Percentiles rank a stretch among this genome's conserved stretches.
These are phyloP conservation scores for Piezodorus guildinii DNA, from an alignment of 1,140 invertebrate genomes.

Conservation along the genomic window DNA sequence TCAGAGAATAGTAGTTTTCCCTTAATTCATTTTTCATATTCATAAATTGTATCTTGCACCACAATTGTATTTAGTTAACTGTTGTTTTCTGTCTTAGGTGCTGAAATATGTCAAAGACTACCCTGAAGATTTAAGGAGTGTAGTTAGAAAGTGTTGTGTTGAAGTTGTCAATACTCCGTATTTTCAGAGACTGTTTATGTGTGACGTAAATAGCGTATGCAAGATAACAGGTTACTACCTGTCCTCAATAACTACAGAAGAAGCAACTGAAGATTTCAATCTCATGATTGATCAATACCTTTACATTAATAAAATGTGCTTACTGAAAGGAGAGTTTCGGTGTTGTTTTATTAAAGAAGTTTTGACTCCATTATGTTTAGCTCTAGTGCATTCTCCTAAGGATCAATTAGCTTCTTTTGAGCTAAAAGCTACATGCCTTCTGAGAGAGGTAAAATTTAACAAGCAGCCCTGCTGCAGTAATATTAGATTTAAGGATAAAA, in stretches of 20 bases:
- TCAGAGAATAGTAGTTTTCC: no score
- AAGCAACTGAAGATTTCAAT: background rate
- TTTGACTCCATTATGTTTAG: slow-evolving; percentile 6
- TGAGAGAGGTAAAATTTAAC: background rate
- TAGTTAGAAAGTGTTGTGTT: slow-evolving; percentile 2
- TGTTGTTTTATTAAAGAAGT: slow-evolving; percentile 3
- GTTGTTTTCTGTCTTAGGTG: background rate
- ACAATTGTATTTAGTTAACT: background rate
- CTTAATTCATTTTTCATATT: background rate
- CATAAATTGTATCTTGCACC: background rate
- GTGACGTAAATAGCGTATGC: slow-evolving; percentile 12
- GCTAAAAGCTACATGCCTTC: background rate
- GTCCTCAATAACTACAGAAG: background rate
- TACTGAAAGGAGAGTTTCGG: slow-evolving; percentile 19
- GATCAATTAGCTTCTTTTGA: background rate
- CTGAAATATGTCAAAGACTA: background rate
- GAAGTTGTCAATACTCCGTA: background rate
- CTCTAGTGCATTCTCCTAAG: background rate
- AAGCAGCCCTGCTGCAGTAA: no score
- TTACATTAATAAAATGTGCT: slow-evolving; percentile 11
- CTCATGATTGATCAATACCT: slow-evolving; percentile 8
- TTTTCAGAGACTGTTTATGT: slow-evolving; percentile 20
- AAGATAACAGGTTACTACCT: background rate
- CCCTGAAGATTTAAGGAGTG: background rate
- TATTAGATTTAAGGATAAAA: no score